Conservation (phyloP, 2,797 vertebrate species). For the Etheostoma perlongum region DNA sequence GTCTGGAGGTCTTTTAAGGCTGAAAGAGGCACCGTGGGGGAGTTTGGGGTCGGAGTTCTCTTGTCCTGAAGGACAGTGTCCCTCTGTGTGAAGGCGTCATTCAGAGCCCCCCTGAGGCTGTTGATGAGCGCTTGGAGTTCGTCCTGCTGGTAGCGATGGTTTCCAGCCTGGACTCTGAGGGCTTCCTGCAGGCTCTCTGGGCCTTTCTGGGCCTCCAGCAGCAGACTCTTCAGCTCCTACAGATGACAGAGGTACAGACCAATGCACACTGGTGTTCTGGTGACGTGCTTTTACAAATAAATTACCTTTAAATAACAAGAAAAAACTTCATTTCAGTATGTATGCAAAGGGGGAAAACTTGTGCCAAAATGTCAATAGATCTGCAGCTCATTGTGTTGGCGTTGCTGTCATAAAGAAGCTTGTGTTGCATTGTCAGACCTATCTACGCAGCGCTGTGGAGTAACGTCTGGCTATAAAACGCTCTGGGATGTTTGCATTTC, state of each 20-base stretch:
- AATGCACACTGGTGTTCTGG: neutral
- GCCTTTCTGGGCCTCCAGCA: constrained; percentile 95
- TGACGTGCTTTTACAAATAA: neutral
- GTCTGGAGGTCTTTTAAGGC: constrained; percentile 85
- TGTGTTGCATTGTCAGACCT: no score
- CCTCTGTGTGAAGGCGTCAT: constrained; percentile 50
- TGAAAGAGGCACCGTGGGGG: constrained; percentile 62
- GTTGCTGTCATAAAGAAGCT: no score
- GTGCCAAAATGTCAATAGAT: neutral
- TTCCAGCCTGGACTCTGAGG: constrained; percentile 90
- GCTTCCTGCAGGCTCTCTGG: constrained; percentile 94
- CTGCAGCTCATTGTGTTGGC: no score
- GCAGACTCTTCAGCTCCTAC: constrained; percentile 91
- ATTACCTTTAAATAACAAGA: neutral
- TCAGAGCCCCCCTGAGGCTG: constrained; percentile 83
- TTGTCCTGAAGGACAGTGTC: constrained; percentile 8
- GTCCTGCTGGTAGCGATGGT: constrained; percentile 89
- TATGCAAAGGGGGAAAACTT: no score
- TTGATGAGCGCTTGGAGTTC: constrained; percentile 88
- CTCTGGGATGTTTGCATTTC: no score
- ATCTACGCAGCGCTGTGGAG: no score
- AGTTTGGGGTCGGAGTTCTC: neutral
- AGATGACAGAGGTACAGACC: neutral
- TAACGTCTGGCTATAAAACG: no score
- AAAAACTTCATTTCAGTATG: no score